Evolutionary conservation across 2,797 vertebrate genomes (phyloP), one percentile per base, ranked within the genome.

Genomic region (Pachyuromys duprasi): DNA sequence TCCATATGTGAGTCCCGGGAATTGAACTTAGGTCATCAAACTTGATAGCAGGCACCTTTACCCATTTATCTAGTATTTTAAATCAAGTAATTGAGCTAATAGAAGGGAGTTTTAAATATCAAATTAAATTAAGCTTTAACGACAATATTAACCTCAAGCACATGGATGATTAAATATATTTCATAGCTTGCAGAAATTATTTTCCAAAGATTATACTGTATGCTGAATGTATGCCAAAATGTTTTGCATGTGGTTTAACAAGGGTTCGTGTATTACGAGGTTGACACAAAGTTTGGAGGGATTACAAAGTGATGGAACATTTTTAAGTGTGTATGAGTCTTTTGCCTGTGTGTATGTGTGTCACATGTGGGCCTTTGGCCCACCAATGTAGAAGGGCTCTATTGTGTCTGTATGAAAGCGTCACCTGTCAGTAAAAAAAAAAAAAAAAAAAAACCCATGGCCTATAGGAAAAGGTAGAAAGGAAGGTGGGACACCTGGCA

Each of bases 71-170:
- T 84, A 53, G 3, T 49, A 67, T n/a, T 84, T 49, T n/a, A 79
- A 74, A 79, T 57, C 49, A 91, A 90, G 74, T 20, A 13, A 67
- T 76, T 72, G 49, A 57, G 13, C 31, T n/a, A 84, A 53, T 45
- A 81, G 15, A 26, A 74, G 24, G 42, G 24, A 36, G 33, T 89
- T 39, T 36, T 17, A 42, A 84, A 26, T 90, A 80, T 70, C 15
- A 78, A 72, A 86, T 96, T 89, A 91, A 89, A n/a, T 81, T 89
- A 36, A 12, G 65, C 62, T 57, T 89, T 12, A 53, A 17, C 53
- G 69, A 33, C 60, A 33, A 57, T 42, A 9, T 91, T 80, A 80
- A 80, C 49, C 18, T n/a, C 20, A 90, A 55, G 80, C 49, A 70
- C 28, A 33, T 53, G 26, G 9, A 11, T 36, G 33, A 72, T 65